Base-by-base conservation (phyloP, 2,888 invertebrate species). In the Synanthedon tipuliformis region DNA sequence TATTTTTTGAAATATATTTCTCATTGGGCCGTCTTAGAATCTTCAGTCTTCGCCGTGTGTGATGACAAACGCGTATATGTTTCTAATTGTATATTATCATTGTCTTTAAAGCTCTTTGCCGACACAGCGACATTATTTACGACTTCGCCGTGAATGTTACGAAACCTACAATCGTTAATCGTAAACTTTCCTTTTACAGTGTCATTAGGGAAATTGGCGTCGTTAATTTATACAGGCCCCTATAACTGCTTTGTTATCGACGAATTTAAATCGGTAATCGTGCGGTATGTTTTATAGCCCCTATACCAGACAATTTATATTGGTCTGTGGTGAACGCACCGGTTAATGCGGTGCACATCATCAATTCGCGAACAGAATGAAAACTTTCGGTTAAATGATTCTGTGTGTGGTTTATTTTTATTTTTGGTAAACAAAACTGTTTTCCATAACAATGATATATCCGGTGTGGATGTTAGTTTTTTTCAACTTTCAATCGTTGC, bases 181-280 rank as follows among this genome's bases (percentile, higher is more conserved):
- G 81, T 81, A 78, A 85, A 84, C 73, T 79, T 84, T 77, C 76
- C 83, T 80, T 86, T 85, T 83, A 85, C 82, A 83, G 71, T 79
- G 80, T 85, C 83, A 86, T 87, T 85, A 86, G 81, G 83, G 78
- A 85, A 85, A 87, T 86, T 84, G 81, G 73, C 68, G 59, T 78
- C 81, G 81, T 84, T 85, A 82, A 84, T 85, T 83, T 83, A 79
- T 81, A 82, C 78, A 78, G 72, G 71, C 70, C 68, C 74, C 74
- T 74, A 75, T 78, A 77, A 81, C 75, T 76, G 81, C 73, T 74
- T 65, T 67, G 74, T 72, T 84, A 85, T 84, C 81, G 75, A 74
- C 73, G 77, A 74, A 83, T 82, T 84, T 78, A 78, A 84, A 83
- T 81, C 77, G 74, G 75, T 81, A 81, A 84, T 82, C 79, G 76